phyloP scores from a whole-genome alignment of 2,888 invertebrate species.

The Chrysolina oricalcia region DNA sequence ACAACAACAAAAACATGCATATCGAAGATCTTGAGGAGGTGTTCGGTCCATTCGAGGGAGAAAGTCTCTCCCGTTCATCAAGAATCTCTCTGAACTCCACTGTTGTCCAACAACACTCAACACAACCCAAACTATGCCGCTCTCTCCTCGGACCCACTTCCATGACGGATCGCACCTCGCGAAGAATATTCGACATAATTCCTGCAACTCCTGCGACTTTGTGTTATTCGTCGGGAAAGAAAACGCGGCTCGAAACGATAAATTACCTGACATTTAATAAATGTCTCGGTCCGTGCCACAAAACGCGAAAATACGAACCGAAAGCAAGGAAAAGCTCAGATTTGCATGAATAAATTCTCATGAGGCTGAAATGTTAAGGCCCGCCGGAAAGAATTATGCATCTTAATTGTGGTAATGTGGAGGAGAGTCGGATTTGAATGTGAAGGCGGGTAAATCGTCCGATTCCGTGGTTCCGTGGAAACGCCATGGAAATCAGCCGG shows the following conservation, averaged over 20 bases:
- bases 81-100: no score
- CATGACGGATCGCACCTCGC: neutral
- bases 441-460: slow-evolving; percentile 3
- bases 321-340: slow-evolving; percentile 42
- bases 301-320: slow-evolving; percentile 47
- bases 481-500: neutral
- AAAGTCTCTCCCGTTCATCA: no score
- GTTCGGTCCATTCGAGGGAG: no score
- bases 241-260: slow-evolving; percentile 36
- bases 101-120: neutral
- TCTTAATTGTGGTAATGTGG: slow-evolving; percentile 44
- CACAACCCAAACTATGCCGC: neutral
- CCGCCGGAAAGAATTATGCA: slow-evolving; percentile 47
- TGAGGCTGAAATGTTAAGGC: slow-evolving; percentile 43
- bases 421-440: slow-evolving; percentile 16
- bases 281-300: slow-evolving; percentile 40
- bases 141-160: neutral
- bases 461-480: neutral
- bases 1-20: no score
- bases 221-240: slow-evolving; percentile 9
- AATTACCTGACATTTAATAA: slow-evolving; percentile 49
- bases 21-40: no score
- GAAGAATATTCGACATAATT: slow-evolving; percentile 40
- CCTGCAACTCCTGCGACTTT: slow-evolving; percentile 28
- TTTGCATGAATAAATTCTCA: slow-evolving; percentile 46